Evolutionary conservation across 2,797 vertebrate genomes (phyloP).

Genomic region (Falco cherrug): DNA sequence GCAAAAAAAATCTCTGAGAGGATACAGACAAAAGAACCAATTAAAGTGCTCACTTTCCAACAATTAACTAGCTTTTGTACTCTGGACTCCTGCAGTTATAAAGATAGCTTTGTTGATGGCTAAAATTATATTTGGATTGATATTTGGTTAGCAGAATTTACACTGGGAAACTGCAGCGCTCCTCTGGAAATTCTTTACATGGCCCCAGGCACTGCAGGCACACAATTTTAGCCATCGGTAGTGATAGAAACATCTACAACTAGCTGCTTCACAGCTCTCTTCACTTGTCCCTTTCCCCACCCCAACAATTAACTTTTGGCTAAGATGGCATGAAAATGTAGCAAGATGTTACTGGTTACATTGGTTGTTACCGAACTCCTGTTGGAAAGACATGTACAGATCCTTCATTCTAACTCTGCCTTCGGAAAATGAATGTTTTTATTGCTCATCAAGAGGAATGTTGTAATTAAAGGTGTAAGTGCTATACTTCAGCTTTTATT

Average conservation of each 20-base stretch:
- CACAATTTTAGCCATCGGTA: background rate
- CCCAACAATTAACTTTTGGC: background rate
- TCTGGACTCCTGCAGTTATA: background rate
- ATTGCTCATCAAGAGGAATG: background rate
- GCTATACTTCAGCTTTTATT: background rate
- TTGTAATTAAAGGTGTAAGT: background rate
- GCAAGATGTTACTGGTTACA: background rate
- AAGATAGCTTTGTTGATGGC: background rate
- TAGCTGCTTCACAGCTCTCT: background rate
- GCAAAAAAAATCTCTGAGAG: background rate
- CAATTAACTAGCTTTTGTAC: background rate
- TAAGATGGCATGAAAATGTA: background rate
- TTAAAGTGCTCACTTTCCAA: background rate
- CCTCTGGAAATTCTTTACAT: background rate
- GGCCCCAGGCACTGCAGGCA: background rate
- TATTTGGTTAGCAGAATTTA: conserved; percentile 5
- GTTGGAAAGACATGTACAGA: background rate
- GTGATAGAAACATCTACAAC: background rate
- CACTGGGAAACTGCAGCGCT: background rate
- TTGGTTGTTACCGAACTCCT: background rate
- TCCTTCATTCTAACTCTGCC: background rate
- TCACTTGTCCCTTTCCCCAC: background rate
- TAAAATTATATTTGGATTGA: background rate
- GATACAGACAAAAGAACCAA: background rate
- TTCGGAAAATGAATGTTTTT: background rate